These are phyloP conservation scores for Anastatus disparis DNA, from an alignment of 1,140 invertebrate species.

Conservation along the genomic window DNA sequence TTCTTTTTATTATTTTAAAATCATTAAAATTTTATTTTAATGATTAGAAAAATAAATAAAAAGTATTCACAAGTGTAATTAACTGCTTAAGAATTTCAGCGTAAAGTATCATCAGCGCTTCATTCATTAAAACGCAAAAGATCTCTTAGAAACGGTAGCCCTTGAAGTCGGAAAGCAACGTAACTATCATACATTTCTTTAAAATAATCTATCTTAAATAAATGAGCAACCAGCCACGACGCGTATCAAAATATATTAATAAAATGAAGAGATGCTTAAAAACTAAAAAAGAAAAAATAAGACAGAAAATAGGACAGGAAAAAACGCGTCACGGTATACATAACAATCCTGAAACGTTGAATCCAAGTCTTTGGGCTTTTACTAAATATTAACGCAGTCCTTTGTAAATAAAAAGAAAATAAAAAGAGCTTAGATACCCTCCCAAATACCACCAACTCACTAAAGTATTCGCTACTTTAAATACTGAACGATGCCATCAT, in stretches of 20 bases:
- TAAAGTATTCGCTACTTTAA: conserved; percentile 24
- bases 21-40: too few species aligned
- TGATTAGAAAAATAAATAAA: too few species aligned
- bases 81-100: conserved; percentile 8
- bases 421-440: conserved; percentile 17
- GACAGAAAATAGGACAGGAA: neutral
- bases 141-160: conserved; percentile 45
- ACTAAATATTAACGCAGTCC: conserved; percentile 17
- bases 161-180: conserved; percentile 64
- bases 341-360: conserved; percentile 63
- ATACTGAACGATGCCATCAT: conserved; percentile 34
- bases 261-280: conserved; percentile 39
- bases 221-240: conserved; percentile 28
- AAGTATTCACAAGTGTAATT: neutral
- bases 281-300: neutral
- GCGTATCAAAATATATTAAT: conserved; percentile 30
- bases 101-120: neutral
- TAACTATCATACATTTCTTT: conserved; percentile 57
- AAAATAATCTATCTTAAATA: conserved; percentile 38
- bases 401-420: neutral
- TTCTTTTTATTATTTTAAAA: too few species aligned
- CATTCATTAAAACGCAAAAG: conserved; percentile 27
- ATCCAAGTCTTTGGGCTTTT: conserved; percentile 60
- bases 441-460: conserved; percentile 15
- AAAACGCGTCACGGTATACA: conserved; percentile 30